Base-by-base conservation (phyloP, 2,797 vertebrate genomes). In the Ctenopoma kingsleyae region DNA sequence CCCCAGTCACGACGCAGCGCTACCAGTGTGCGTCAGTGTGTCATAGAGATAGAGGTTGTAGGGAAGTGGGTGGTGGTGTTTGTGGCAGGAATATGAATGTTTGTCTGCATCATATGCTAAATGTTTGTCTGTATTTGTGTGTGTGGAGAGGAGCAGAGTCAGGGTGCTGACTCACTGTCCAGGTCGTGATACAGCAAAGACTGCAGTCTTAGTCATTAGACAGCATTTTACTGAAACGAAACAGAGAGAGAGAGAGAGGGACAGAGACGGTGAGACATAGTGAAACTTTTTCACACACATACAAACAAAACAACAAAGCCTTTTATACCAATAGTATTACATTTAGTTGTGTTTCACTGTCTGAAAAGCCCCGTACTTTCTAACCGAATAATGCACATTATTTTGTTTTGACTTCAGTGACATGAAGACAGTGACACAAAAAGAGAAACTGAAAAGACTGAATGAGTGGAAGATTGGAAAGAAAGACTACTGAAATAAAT, bases 1-100 rank as follows among this genome's bases (percentile, higher is more conserved):
- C 81, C 83, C 91, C 90, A 93, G 92, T 94, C 93, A 94, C 93
- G 92, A 95, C 87, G 78, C 89, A 81, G 85, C 46, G 36, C 76
- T 82, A 76, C 71, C 81, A 74, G 80, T 74, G 69, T 79, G 83
- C 20, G 52, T 83, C 74, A 74, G 71, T 69, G 69, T 71, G 83
- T 57, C 74, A 73, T 82, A 73, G 67, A 80, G 74, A 82, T 49
- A 60, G 67, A 68, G 69, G 70, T 84, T 78, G 74, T 49, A 67
- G 48, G 53, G 71, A 67, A 49, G 22, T 62, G 44, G 55, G 64
- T 40, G 44, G 65, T 65, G 67, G 59, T 87, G 82, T 89, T 85
- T 89, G 82, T 91, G 84, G 88, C 74, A 76, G 80, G 87, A 92
- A 89, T 90, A 87, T 87, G 86, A 87, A 87, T 87, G 81, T 88